These are phyloP conservation scores for Apteryx owenii DNA, from an alignment of 2,113 vertebrate genomes.

Conservation along the genomic window DNA sequence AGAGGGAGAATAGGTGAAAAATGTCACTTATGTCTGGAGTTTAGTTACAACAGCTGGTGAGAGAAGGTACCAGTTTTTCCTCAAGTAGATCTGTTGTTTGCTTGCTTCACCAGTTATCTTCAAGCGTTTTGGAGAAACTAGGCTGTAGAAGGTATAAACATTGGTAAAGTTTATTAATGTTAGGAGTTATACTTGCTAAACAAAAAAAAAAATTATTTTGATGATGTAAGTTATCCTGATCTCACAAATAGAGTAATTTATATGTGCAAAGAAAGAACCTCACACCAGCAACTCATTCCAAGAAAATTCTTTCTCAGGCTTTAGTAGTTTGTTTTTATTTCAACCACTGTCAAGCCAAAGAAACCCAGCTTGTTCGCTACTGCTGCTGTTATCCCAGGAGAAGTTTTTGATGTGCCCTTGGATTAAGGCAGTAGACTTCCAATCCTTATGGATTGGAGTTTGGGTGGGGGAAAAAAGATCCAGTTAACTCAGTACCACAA, in stretches of 20 bases:
- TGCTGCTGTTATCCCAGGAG: neutral
- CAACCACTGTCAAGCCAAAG: neutral
- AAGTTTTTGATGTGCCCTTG: neutral
- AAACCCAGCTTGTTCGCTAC: neutral
- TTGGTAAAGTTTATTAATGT: neutral
- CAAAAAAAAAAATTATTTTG: neutral
- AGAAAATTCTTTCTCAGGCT: neutral
- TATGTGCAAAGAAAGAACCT: neutral
- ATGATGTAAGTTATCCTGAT: neutral
- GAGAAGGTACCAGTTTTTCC: neutral
- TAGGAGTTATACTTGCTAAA: neutral
- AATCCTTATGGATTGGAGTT: neutral
- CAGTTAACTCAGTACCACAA: neutral
- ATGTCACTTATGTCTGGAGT: neutral
- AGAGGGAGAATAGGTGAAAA: neutral
- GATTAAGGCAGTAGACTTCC: neutral
- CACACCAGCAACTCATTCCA: too few species aligned
- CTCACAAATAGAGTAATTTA: neutral
- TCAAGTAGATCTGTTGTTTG: neutral
- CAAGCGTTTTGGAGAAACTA: neutral
- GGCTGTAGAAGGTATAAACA: neutral
- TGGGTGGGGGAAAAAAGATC: neutral
- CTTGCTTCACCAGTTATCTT: neutral
- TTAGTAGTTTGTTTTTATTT: neutral
- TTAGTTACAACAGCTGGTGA: neutral